Percentiles rank a stretch among this genome's conserved stretches.
Evolutionary conservation across 1,140 invertebrate species (phyloP).

Genomic region (Atta texana): DNA sequence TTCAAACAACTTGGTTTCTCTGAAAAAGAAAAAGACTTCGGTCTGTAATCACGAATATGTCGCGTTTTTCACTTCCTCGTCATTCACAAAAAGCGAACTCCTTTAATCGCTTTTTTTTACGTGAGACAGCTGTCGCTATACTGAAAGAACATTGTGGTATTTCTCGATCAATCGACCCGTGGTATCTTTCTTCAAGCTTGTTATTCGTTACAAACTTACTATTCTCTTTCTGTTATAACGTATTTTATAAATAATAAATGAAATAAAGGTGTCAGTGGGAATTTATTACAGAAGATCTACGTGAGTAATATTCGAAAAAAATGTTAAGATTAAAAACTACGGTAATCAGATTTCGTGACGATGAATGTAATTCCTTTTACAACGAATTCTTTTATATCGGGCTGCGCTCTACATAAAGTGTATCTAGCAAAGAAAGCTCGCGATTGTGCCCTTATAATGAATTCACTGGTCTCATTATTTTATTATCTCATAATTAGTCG

Average conservation of each 20-base stretch:
- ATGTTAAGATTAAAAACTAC: neutral
- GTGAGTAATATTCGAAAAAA: neutral
- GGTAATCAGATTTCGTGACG: neutral
- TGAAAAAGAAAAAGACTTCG: conserved; percentile 26
- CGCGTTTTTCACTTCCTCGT: conserved; percentile 26
- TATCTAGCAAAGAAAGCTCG: conserved; percentile 14
- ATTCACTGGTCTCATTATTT: conserved; percentile 80
- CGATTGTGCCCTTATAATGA: conserved; percentile 72
- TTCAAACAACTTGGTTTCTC: conserved; percentile 20
- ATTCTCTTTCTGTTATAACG: neutral
- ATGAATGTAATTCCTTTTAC: conserved; percentile 13
- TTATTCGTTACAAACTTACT: conserved; percentile 7
- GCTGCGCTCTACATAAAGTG: neutral
- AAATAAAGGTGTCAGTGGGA: conserved; percentile 4
- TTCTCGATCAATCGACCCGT: conserved; percentile 1
- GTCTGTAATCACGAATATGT: conserved; percentile 29
- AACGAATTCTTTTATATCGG: neutral
- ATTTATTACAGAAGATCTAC: neutral
- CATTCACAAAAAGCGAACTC: conserved; percentile 37
- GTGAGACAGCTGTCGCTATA: neutral
- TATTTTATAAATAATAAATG: conserved; percentile 2
- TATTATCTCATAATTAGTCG: conserved; percentile 83
- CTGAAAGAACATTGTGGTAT: conserved; percentile 27
- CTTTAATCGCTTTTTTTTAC: conserved; percentile 34
- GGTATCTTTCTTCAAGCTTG: neutral